Base-by-base conservation (phyloP, 2,113 vertebrate genomes). In the Coryphaenoides rupestris region DNA sequence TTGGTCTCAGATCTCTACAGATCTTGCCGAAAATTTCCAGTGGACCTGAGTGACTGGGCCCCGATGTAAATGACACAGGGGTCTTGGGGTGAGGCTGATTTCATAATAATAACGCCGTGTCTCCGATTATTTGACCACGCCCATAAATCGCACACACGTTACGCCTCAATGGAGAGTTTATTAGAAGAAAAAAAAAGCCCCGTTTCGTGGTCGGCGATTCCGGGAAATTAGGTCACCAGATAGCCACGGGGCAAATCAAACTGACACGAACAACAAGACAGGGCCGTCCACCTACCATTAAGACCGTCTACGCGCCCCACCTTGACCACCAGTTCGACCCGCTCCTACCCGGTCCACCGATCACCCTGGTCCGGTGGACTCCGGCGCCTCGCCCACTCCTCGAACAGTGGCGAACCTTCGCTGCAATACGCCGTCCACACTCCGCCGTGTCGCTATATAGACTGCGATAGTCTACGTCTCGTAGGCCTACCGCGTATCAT, bases 141-240 rank as follows among this genome's bases (percentile, higher is more conserved):
- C 49, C 16, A 50, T 68, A 46, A 22, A 24, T 40, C 33, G 33
- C 33, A 40, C 33, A 2, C 7, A 40, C 33, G 33, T 40, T 9
- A 40, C 19, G 19, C 62, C 1, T 47, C 28, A n/a, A 69, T 58
- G 45, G 45, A 24, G 33, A 6, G 40, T 63, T 21, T 17, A 69
- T 62, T 63, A 57, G 22, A n/a, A 55, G 55, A 56, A 73, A 76
- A 50, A 50, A 50, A 50, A 50, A n/a, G 47, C 47, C 72, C 64
- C 21, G 1, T 53, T 63, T 63, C 21, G 24, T 26, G 24, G 68
- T 68, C 69, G 58, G 49, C 58, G 55, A 74, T 73, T 66, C 22
- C 57, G 68, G 53, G 64, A 79, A 86, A 85, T 33, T 86, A 66
- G 84, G 86, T 85, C 84, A 85, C 73, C 49, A 69, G 70, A 69